phyloP scores from a whole-genome alignment of 1,140 invertebrate genomes.

The Yoshiicerus persimilis region DNA sequence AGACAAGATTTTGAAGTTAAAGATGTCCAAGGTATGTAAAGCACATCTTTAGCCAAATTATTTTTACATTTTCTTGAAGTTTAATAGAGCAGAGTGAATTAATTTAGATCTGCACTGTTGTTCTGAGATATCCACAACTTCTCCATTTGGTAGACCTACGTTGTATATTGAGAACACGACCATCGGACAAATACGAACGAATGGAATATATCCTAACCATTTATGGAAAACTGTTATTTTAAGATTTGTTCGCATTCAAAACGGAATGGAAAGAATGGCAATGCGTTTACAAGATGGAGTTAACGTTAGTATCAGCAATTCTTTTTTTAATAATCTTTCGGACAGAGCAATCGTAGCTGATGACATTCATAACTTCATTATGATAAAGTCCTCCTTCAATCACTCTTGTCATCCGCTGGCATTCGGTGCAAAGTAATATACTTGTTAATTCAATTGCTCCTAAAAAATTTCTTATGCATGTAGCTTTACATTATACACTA shows the following conservation, averaged over 20 bases:
- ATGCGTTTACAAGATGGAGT: not conserved
- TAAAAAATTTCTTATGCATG: no score
- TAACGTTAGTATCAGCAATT: not conserved
- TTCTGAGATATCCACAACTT: not conserved
- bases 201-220: not conserved
- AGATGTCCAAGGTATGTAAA: not conserved
- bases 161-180: conserved; percentile 4
- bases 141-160: not conserved
- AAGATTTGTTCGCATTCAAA: not conserved
- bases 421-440: not conserved
- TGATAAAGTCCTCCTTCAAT: conserved; percentile 17
- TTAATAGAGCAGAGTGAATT: not conserved
- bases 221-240: conserved; percentile 28
- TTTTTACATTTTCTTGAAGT: not conserved
- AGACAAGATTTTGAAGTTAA: not conserved
- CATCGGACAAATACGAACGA: not conserved
- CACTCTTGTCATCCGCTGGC: not conserved
- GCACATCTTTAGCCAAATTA: no score
- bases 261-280: not conserved
- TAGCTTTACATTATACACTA: no score
- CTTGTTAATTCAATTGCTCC: not conserved
- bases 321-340: conserved; percentile 6
- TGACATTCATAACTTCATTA: not conserved
- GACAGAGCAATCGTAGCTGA: not conserved
- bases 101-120: not conserved